Evolutionary conservation across 2,888 invertebrate species (phyloP), one percentile per base, ranked within the genome.

Genomic region (Nasonia oneida): DNA sequence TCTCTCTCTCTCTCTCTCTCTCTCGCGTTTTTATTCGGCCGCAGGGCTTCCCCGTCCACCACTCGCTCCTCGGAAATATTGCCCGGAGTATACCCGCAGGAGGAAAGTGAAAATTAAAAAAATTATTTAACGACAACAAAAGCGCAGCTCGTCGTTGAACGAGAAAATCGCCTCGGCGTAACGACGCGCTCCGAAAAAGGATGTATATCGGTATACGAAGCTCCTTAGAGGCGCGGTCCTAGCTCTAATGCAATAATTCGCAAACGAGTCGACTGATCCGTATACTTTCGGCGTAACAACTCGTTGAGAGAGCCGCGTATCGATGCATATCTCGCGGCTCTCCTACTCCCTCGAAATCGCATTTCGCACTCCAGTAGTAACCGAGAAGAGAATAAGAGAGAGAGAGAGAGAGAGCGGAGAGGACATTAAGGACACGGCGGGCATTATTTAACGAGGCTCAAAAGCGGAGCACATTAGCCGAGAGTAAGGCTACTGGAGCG

Each of bases 1-100:
- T 23, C 23, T 23, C 23, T 29, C 29, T 89, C 88, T 84, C 87
- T 71, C 67, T 74, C 70, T 15, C 76, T 37, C 67, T 74, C 70
- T 1, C 76, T 37, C 37, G 57, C 57, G 76, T 18, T 47, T 76
- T 23, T 61, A 57, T 57, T 57, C 57, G 57, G 57, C 57, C 57
- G 57, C 57, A 57, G 23, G 57, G 57, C 57, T 61, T 61, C 57
- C 23, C 23, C 57, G n/a, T 57, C 57, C 57, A 57, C 8, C 42
- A 42, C 8, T 37, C 42, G 8, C n/a, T 57, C n/a, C n/a, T 18
- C 5, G n/a, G 57, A 57, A n/a, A 57, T 53, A 53, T 53, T 18
- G 4, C 3, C 18, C 3, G 15, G 53, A 2, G 37, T 37, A 37
- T 37, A 37, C 37, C 1, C 4, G 29, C 29, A 29, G 39, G 39